A percentile compares a stretch with the other conserved stretches of the same genome.
Evolutionary conservation across 2,113 vertebrate genomes (phyloP).

Genomic region (Cephalopholis sonnerati): DNA sequence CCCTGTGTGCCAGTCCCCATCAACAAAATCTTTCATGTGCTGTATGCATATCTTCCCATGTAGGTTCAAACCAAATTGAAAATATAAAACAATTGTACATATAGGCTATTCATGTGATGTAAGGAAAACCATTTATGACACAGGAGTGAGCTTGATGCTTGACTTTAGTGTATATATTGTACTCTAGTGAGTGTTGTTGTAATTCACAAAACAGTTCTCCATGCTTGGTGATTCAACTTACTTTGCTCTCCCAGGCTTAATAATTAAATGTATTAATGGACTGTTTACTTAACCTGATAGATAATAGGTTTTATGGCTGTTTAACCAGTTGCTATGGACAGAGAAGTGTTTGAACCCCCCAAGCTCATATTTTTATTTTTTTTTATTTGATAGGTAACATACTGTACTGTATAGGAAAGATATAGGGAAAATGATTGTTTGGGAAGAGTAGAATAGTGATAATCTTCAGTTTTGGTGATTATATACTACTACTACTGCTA

Average conservation of each 20-base stretch:
- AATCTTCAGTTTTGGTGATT: not conserved
- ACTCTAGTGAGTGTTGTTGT: not conserved
- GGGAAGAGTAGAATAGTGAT: not conserved
- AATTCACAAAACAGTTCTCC: not conserved
- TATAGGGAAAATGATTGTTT: not conserved
- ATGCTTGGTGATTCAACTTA: not conserved
- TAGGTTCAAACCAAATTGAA: not conserved
- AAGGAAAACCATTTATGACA: not conserved
- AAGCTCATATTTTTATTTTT: not conserved
- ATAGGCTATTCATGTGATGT: not conserved
- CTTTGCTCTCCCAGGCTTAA: not conserved
- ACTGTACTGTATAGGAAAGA: not conserved
- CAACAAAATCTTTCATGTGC: not conserved
- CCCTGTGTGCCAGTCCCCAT: constrained; percentile 17
- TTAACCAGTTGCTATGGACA: not conserved
- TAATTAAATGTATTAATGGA: not conserved
- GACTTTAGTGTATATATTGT: not conserved
- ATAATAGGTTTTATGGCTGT: not conserved
- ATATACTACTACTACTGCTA: not conserved
- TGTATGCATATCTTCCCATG: not conserved
- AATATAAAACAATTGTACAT: not conserved
- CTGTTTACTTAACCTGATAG: not conserved
- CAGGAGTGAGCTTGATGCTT: too few relatives aligned
- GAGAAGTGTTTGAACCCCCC: constrained; percentile 1
- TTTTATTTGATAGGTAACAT: not conserved